Evolutionary conservation across 2,113 vertebrate genomes (phyloP), one percentile per base, ranked within the genome.

Genomic region (Phainopepla nitens): DNA sequence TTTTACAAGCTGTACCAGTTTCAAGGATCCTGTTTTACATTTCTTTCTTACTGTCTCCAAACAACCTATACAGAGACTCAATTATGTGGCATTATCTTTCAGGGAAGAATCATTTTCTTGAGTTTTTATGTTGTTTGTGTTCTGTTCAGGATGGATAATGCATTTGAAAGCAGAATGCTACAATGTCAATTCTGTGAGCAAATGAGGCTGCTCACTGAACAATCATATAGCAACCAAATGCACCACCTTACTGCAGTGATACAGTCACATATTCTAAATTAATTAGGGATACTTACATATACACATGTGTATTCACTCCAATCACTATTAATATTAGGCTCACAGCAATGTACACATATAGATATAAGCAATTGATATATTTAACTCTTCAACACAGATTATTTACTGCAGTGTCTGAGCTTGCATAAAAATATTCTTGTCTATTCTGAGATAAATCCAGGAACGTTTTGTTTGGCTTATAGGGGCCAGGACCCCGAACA

Each of bases 1-100:
- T 98, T 98, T 98, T 98, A 98, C 98, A 98, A 98, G 98, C 97
- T 97, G 97, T 97, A 96, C 87, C 96, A 96, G 97, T 97, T 97
- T 98, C 96, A 95, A 95, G 86, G 94, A 96, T 92, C 96, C 98
- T 98, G 98, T 98, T 98, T 98, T 98, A 98, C 98, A 98, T 98
- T 98, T 98, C 97, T 98, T 98, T 98, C 97, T 98, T 97, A 94
- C 93, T 95, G 96, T 98, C 96, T 96, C 97, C 96, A 97, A 98
- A 98, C 97, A 98, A 95, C 97, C 95, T 95, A 94, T 90, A 96
- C 96, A 97, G 97, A 97, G 96, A 97, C 95, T 97, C 97, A 98
- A 98, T 98, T 98, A 97, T 94, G 75, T 94, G 96, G 95, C 89
- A 91, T 97, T 97, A 94, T 97, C 97, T 97, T 98, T 97, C 87